These are phyloP conservation scores for Agrypnia vestita DNA, from an alignment of 1,140 invertebrate genomes.

Conservation along the genomic window DNA sequence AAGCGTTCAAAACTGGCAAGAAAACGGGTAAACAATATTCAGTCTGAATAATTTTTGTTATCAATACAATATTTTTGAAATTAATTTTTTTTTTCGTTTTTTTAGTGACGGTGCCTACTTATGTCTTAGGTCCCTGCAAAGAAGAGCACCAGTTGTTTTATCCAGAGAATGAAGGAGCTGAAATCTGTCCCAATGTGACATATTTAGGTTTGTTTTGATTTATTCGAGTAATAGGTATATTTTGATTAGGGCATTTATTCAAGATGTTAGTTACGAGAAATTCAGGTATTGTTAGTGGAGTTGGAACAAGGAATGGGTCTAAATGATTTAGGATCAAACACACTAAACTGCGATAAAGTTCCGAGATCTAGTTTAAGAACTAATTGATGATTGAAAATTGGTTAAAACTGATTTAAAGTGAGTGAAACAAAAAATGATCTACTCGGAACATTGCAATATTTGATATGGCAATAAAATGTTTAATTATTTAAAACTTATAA, in stretches of 20 bases:
- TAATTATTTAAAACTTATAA: too few relatives aligned
- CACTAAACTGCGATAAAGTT: too few relatives aligned
- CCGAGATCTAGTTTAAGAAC: too few relatives aligned
- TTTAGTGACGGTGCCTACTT: slow-evolving; percentile 88
- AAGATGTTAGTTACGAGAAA: neutral
- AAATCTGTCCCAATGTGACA: slow-evolving; percentile 91
- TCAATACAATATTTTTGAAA: neutral
- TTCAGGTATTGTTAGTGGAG: neutral
- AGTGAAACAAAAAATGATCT: too few relatives aligned
- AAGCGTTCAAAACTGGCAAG: slow-evolving; percentile 78
- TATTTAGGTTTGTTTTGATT: slow-evolving; percentile 82
- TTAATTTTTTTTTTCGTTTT: slow-evolving; percentile 55
- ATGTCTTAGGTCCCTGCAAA: slow-evolving; percentile 90
- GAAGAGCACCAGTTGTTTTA: slow-evolving; percentile 79
- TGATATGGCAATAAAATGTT: too few relatives aligned
- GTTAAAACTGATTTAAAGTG: too few relatives aligned
- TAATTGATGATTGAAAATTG: too few relatives aligned
- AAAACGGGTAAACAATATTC: slow-evolving; percentile 73
- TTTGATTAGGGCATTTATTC: neutral
- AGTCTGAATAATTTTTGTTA: neutral
- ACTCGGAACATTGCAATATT: too few relatives aligned
- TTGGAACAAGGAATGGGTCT: too few relatives aligned
- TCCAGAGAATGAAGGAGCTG: slow-evolving; percentile 80
- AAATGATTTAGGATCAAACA: too few relatives aligned
- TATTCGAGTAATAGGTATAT: neutral